Evolutionary conservation across 2,797 vertebrate species (phyloP).

Genomic region (Sebastes ruberrimus): DNA sequence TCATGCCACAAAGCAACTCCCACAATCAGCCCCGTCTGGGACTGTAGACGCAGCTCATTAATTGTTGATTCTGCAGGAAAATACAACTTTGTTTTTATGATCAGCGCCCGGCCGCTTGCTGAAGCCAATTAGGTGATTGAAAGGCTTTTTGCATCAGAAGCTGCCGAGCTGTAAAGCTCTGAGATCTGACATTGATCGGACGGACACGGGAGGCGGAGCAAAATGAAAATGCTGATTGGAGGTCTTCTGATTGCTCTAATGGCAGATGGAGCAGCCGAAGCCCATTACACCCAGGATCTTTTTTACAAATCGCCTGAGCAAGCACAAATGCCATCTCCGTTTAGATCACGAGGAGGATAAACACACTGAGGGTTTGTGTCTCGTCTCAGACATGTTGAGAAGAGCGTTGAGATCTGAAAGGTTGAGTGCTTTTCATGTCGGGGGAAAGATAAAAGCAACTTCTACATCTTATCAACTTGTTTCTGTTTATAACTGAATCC

Average conservation of each 20-base stretch:
- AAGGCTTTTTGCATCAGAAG: neutral
- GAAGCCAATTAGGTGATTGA: slow-evolving; percentile 47
- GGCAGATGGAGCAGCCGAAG: slow-evolving; percentile 42
- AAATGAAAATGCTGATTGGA: slow-evolving; percentile 39
- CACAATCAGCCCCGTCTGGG: neutral
- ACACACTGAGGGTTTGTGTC: neutral
- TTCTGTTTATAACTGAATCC: neutral
- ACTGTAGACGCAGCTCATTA: slow-evolving; percentile 32
- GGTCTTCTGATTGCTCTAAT: slow-evolving; percentile 36
- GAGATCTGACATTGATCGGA: slow-evolving; percentile 36
- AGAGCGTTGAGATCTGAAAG: neutral
- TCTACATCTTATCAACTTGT: neutral
- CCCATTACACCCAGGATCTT: slow-evolving; percentile 14
- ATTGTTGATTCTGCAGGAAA: slow-evolving; percentile 32
- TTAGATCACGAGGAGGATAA: neutral
- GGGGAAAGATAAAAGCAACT: neutral
- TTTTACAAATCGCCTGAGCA: slow-evolving; percentile 29
- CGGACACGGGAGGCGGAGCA: neutral
- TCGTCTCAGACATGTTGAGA: neutral
- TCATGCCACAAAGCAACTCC: neutral
- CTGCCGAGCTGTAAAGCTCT: neutral
- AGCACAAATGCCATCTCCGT: slow-evolving; percentile 26
- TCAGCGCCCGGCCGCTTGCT: neutral
- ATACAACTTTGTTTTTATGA: slow-evolving; percentile 1
- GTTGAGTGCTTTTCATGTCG: neutral